phyloP scores from a whole-genome alignment of 2,797 vertebrate genomes.

The Ctenochaetus hawaiiensis region DNA sequence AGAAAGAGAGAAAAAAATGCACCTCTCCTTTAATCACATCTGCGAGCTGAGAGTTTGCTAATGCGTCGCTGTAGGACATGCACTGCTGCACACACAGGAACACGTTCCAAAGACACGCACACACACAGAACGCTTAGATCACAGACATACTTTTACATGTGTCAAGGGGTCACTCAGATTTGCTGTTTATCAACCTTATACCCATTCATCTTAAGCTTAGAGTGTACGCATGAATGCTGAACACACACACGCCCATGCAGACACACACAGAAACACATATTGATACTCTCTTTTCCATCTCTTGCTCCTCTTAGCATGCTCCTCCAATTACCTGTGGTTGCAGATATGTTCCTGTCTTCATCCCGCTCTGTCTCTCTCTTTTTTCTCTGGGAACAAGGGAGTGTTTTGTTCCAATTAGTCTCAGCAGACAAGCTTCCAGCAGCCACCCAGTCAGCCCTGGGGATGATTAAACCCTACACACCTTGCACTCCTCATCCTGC shows the following conservation, averaged over 20 bases:
- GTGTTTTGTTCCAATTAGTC: constrained; percentile 84
- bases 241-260: not conserved
- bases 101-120: constrained; percentile 1
- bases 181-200: not conserved
- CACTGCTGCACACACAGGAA: constrained; percentile 35
- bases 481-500: constrained; percentile 64
- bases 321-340: constrained; percentile 73
- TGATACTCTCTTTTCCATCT: constrained; percentile 25
- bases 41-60: constrained; percentile 48
- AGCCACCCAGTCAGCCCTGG: constrained; percentile 70
- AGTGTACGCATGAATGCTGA: constrained; percentile 4
- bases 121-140: not conserved
- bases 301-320: constrained; percentile 40
- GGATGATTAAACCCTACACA: constrained; percentile 78
- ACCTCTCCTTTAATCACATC: constrained; percentile 63
- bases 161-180: too few species aligned
- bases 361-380: constrained; percentile 31
- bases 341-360: constrained; percentile 66
- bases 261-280: not conserved
- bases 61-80: constrained; percentile 61
- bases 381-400: constrained; percentile 64
- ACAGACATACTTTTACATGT: too few species aligned
- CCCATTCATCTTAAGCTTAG: not conserved
- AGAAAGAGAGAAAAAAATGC: constrained; percentile 39
- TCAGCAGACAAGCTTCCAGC: constrained; percentile 69